These are phyloP conservation scores for Listronotus oregonensis DNA, from an alignment of 1,140 invertebrate genomes.

Conservation along the genomic window DNA sequence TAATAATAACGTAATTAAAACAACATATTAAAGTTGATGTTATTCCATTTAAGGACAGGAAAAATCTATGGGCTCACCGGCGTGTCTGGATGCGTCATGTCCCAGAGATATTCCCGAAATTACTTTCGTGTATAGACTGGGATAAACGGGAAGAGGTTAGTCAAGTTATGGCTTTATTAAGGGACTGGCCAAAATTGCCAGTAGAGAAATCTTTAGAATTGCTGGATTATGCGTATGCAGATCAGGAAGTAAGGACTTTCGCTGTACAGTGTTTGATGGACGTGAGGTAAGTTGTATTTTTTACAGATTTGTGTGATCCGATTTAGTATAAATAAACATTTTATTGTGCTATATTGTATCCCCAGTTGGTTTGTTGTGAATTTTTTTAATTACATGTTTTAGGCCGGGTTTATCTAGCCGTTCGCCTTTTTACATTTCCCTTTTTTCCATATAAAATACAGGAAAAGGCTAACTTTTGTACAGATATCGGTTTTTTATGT, in stretches of 20 bases:
- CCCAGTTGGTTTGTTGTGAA: too few relatives aligned
- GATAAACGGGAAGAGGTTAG: conserved; percentile 75
- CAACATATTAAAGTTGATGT: too few relatives aligned
- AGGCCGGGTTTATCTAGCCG: too few relatives aligned
- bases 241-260: conserved; percentile 84
- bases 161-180: conserved; percentile 77
- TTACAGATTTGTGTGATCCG: too few relatives aligned
- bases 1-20: too few relatives aligned
- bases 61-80: conserved; percentile 83
- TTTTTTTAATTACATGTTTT: too few relatives aligned
- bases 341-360: too few relatives aligned
- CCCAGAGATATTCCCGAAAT: conserved; percentile 78
- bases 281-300: conserved; percentile 60
- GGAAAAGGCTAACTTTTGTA: too few relatives aligned
- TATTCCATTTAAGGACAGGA: conserved; percentile 61
- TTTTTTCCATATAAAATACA: too few relatives aligned
- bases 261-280: conserved; percentile 86
- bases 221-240: conserved; percentile 95
- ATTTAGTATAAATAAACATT: too few relatives aligned
- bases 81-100: conserved; percentile 63
- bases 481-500: too few relatives aligned
- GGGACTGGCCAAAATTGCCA: conserved; percentile 78
- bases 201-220: conserved; percentile 89
- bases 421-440: too few relatives aligned
- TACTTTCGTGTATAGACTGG: conserved; percentile 89